phyloP scores from a whole-genome alignment of 2,797 vertebrate species.

The Diceros bicornis region DNA sequence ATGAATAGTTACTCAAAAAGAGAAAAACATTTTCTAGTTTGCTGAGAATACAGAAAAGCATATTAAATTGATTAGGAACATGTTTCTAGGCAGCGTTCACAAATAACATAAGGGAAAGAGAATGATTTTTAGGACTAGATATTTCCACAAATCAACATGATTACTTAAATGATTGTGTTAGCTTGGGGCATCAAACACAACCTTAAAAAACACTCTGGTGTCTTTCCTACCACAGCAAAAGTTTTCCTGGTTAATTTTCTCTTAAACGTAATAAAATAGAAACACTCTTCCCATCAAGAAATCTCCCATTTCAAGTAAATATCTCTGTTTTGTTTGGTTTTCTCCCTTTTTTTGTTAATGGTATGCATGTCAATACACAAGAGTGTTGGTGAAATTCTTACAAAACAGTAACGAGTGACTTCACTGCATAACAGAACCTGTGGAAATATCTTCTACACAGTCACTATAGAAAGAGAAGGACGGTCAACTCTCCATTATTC shows the following conservation, averaged over 20 bases:
- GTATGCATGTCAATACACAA: slow-evolving; percentile 20
- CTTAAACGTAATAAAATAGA: slow-evolving; percentile 56
- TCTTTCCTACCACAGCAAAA: slow-evolving; percentile 19
- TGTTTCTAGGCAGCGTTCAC: slow-evolving; percentile 28
- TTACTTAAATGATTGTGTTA: background rate
- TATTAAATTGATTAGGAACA: slow-evolving; percentile 50
- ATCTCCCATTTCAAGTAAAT: slow-evolving; percentile 57
- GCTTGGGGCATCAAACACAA: background rate
- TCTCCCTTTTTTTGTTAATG: background rate
- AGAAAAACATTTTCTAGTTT: slow-evolving; percentile 32
- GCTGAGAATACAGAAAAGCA: slow-evolving; percentile 26
- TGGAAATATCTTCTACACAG: background rate
- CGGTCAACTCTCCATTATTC: background rate
- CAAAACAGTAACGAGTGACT: slow-evolving; percentile 27
- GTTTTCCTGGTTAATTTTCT: slow-evolving; percentile 44
- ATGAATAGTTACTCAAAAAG: slow-evolving; percentile 4
- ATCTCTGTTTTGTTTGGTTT: slow-evolving; percentile 24
- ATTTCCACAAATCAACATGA: slow-evolving; percentile 12
- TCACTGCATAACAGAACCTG: background rate
- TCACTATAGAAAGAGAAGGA: background rate
- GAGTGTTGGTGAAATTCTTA: slow-evolving; percentile 24
- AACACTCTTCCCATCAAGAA: slow-evolving; percentile 1
- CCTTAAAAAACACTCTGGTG: background rate
- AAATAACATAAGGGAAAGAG: background rate
- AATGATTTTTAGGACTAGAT: slow-evolving; percentile 29